These are phyloP conservation scores for Fringilla coelebs DNA, from an alignment of 2,797 vertebrate genomes.

Conservation along the genomic window DNA sequence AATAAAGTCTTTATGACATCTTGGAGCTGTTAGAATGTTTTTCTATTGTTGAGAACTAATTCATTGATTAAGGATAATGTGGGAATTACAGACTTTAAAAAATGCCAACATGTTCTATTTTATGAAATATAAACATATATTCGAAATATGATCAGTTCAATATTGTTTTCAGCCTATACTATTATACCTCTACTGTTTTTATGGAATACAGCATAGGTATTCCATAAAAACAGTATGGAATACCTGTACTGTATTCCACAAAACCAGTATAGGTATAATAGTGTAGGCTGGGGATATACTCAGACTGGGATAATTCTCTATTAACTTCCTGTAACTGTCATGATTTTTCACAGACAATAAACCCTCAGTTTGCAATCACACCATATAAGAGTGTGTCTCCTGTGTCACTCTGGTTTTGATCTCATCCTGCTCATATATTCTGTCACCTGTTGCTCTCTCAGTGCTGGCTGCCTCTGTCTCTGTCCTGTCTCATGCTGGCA, in stretches of 20 bases:
- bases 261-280: no score
- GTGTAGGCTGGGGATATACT: no score
- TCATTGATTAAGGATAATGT: constrained; percentile 35
- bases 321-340: neutral
- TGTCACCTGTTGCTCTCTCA: neutral
- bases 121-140: constrained; percentile 42
- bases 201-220: neutral
- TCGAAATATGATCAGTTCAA: neutral
- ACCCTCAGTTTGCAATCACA: neutral
- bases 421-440: neutral
- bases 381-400: neutral
- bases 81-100: constrained; percentile 31
- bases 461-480: neutral
- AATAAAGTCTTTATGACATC: neutral
- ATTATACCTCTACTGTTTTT: neutral
- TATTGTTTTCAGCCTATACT: neutral
- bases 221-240: no score
- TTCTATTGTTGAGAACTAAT: constrained; percentile 29
- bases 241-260: no score
- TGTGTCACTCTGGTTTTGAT: neutral
- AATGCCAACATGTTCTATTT: neutral
- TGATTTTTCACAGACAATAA: neutral
- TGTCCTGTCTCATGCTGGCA: neutral
- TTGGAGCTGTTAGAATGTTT: constrained; percentile 10
- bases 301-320: neutral